Evolutionary conservation across 2,797 vertebrate species (phyloP).

Genomic region (Lepus oiostolus): DNA sequence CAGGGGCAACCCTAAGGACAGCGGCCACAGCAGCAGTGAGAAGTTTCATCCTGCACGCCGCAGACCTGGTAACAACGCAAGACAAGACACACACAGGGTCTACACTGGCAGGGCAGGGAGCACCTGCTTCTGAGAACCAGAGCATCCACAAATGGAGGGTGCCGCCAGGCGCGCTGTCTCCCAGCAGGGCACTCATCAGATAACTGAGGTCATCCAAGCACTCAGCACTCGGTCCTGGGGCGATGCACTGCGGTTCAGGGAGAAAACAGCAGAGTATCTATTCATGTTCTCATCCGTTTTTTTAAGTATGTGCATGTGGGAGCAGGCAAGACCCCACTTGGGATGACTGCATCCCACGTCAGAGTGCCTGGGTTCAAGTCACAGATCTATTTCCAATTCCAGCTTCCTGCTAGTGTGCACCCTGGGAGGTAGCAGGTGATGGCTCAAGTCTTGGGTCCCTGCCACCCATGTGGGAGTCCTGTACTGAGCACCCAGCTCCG

Average conservation of each 20-base stretch:
- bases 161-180: neutral
- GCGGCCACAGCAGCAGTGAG: neutral
- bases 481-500: too few relatives aligned
- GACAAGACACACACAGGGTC: neutral
- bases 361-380: too few relatives aligned
- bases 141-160: neutral
- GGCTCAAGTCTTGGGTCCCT: too few relatives aligned
- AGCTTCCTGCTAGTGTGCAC: too few relatives aligned
- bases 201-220: neutral
- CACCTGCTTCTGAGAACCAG: slow-evolving; percentile 14
- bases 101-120: neutral
- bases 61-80: neutral
- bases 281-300: neutral
- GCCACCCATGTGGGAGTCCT: too few relatives aligned
- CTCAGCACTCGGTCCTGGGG: neutral
- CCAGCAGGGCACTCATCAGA: neutral
- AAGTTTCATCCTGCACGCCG: neutral
- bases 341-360: too few relatives aligned
- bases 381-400: too few relatives aligned
- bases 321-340: too few relatives aligned
- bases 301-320: neutral
- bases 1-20: neutral
- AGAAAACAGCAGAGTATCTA: neutral
- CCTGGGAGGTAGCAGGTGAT: too few relatives aligned
- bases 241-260: neutral